Evolutionary conservation across 2,797 vertebrate genomes (phyloP).

Genomic region (Sparus aurata): DNA sequence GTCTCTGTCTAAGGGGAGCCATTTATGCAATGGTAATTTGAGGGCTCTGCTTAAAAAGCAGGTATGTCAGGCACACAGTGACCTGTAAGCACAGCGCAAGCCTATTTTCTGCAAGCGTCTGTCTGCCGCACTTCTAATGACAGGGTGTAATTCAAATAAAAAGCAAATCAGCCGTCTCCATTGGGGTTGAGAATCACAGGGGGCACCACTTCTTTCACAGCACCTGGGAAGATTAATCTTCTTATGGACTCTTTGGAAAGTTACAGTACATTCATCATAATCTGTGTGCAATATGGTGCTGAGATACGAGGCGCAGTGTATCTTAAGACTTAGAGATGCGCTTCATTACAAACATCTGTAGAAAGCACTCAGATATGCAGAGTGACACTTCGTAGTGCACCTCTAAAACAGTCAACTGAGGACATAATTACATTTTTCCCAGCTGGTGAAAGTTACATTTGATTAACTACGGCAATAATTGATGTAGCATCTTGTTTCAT

Average conservation of each 20-base stretch:
- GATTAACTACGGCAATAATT: conserved; percentile 29
- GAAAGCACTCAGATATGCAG: conserved; percentile 1
- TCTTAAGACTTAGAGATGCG: conserved; percentile 11
- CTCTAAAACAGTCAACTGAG: conserved; percentile 38
- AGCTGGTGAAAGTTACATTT: conserved; percentile 34
- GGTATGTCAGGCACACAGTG: conserved; percentile 53
- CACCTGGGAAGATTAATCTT: neutral
- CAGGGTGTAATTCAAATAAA: conserved; percentile 58
- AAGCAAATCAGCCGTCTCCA: conserved; percentile 48
- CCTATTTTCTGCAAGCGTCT: conserved; percentile 54
- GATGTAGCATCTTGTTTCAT: conserved; percentile 21
- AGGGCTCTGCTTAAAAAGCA: conserved; percentile 71
- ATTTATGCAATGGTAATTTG: conserved; percentile 67
- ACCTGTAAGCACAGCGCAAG: conserved; percentile 47
- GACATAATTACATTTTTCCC: conserved; percentile 48
- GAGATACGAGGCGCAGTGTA: neutral
- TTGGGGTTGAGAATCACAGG: conserved; percentile 45
- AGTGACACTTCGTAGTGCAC: conserved; percentile 31
- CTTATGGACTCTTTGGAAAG: conserved; percentile 3
- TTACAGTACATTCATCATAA: neutral
- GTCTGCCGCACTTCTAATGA: conserved; percentile 67
- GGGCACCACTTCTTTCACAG: conserved; percentile 10
- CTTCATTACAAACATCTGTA: conserved; percentile 9
- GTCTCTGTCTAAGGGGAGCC: conserved; percentile 43
- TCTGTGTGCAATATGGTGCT: neutral